phyloP scores from a whole-genome alignment of 2,888 invertebrate species.

The Tetramorium bicarinatum region DNA sequence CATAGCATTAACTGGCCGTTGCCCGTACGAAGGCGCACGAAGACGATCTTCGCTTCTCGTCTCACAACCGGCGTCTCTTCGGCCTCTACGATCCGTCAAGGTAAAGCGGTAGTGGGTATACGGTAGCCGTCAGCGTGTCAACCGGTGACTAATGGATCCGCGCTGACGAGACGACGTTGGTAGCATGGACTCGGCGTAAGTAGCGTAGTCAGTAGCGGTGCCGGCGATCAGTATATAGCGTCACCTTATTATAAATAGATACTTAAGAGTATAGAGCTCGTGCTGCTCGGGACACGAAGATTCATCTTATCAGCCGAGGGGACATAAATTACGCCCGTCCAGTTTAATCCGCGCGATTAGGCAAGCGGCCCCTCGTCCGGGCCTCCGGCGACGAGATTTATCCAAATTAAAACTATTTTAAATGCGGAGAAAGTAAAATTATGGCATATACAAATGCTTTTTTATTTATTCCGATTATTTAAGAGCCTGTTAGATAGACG shows the following conservation, averaged over 20 bases:
- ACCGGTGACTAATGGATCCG: slow-evolving; percentile 81
- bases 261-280: slow-evolving; percentile 69
- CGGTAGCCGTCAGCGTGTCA: slow-evolving; percentile 79
- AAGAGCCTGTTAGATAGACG: slow-evolving; percentile 1
- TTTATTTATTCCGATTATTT: slow-evolving; percentile 28
- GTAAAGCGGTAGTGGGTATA: slow-evolving; percentile 70
- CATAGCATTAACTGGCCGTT: slow-evolving; percentile 82
- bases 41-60: slow-evolving; percentile 53
- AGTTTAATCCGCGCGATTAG: slow-evolving; percentile 70
- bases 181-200: slow-evolving; percentile 68
- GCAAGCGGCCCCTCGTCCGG: slow-evolving; percentile 23
- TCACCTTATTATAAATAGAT: slow-evolving; percentile 80
- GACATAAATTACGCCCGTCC: slow-evolving; percentile 71
- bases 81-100: slow-evolving; percentile 73
- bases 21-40: slow-evolving; percentile 67
- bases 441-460: slow-evolving; percentile 12
- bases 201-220: slow-evolving; percentile 68
- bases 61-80: slow-evolving; percentile 36
- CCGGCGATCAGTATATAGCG: slow-evolving; percentile 69
- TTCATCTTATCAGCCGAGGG: slow-evolving; percentile 75
- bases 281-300: slow-evolving; percentile 65
- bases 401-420: slow-evolving; percentile 39
- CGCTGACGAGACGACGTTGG: slow-evolving; percentile 77
- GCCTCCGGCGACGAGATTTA: background rate
- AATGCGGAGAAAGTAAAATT: slow-evolving; percentile 32